These are phyloP conservation scores for Mesorhabditis sp. DNA, from an alignment of 2,888 invertebrate species.

Conservation along the genomic window DNA sequence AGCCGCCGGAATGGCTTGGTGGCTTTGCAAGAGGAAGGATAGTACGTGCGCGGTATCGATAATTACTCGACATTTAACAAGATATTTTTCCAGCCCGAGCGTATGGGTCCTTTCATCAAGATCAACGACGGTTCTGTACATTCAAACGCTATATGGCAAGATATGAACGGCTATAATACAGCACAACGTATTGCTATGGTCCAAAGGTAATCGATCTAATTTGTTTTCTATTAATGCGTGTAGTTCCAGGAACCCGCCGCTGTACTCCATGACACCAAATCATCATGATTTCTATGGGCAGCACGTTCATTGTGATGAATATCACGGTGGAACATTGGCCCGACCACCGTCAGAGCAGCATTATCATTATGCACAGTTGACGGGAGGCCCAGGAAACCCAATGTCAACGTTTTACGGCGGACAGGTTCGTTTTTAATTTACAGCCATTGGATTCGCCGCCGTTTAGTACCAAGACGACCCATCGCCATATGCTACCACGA, in stretches of 20 bases:
- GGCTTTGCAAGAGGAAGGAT: slow-evolving; percentile 1
- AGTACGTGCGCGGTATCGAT: neutral
- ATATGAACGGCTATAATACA: slow-evolving; percentile 27
- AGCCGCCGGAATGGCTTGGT: slow-evolving; percentile 71
- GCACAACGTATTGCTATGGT: slow-evolving; percentile 27
- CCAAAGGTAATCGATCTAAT: slow-evolving; percentile 22
- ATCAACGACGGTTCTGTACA: slow-evolving; percentile 55
- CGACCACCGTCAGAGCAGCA: slow-evolving; percentile 38
- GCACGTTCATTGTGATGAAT: slow-evolving; percentile 23
- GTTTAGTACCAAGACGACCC: slow-evolving; percentile 51
- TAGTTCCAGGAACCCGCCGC: slow-evolving; percentile 20
- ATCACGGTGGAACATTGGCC: slow-evolving; percentile 26
- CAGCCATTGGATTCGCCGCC: neutral
- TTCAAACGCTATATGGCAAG: slow-evolving; percentile 30
- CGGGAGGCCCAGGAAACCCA: slow-evolving; percentile 35
- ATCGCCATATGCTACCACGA: slow-evolving; percentile 57
- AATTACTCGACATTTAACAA: slow-evolving; percentile 6
- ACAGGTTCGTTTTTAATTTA: slow-evolving; percentile 14
- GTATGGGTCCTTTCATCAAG: slow-evolving; percentile 48
- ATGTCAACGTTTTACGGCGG: slow-evolving; percentile 46
- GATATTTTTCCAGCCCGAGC: neutral
- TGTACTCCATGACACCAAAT: slow-evolving; percentile 42
- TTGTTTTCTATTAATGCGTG: neutral
- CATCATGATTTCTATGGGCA: slow-evolving; percentile 36
- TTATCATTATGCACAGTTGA: slow-evolving; percentile 48